Evolutionary conservation across 1,140 invertebrate species (phyloP), one percentile per base, ranked within the genome.

Genomic region (Cepaea nemoralis): DNA sequence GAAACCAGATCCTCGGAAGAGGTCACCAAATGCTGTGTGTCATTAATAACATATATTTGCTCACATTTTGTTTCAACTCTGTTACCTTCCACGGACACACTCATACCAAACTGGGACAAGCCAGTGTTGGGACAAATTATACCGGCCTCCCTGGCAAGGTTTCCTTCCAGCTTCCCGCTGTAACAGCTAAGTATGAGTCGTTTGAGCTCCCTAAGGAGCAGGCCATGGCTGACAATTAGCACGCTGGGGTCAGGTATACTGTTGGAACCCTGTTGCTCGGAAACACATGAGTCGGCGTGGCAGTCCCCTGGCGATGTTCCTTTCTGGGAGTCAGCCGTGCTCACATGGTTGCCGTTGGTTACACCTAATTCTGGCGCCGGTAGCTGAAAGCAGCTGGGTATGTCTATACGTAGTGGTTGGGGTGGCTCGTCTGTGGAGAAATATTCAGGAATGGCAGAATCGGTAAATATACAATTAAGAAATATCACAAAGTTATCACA

Each of bases 111-210:
- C 40, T 37, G 33, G 14, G 77, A 79, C 24, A 80, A 40, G 33
- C 78, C 78, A n/a, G 78, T 80, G 69, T 80, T 80, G 78, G 66
- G 78, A 37, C 67, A 42, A 35, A 80, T 33, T 2, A 12, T n/a
- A 10, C 10, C 27, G 6, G 45, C 69, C 31, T 71, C 48, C 16
- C 8, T 16, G 8, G 69, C 48, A 10, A 24, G 35, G 0, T 35
- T 16, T 12, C 48, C 78, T 1, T 16, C 27, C 14, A 80, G 31
- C 27, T 71, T 37, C 1, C 42, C 45, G 0, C 0, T 19, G 78
- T 42, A 80, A 19, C 48, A 35, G n/a, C 59, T 24, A 6, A 80
- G 67, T 33, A 80, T 48, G 31, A 80, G n/a, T 3, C 19, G 31
- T 10, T 50, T 80, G n/a, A 80, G 24, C 45, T 80, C 78, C n/a